phyloP scores from a whole-genome alignment of 2,113 vertebrate species.

The Macrotis lagotis region DNA sequence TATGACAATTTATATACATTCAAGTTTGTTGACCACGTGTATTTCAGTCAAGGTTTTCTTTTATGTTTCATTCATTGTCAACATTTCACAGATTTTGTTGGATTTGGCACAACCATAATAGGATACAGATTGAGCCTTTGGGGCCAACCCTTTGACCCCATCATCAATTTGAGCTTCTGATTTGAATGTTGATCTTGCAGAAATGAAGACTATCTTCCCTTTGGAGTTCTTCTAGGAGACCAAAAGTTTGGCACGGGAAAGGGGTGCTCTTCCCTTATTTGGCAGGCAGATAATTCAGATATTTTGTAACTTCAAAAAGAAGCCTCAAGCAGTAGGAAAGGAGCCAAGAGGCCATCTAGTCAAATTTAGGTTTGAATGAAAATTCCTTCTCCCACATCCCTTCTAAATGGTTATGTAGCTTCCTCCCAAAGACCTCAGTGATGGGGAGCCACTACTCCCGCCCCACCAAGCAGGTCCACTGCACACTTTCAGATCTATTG shows the following conservation, averaged over 20 bases:
- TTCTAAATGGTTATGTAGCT: background rate
- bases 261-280: slow-evolving; percentile 21
- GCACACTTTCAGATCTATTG: background rate
- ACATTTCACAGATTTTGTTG: background rate
- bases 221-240: slow-evolving; percentile 28
- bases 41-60: background rate
- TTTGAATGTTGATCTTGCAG: slow-evolving; percentile 39
- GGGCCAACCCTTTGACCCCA: background rate
- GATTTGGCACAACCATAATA: slow-evolving; percentile 35
- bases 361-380: background rate
- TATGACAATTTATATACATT: background rate
- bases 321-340: background rate
- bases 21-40: background rate
- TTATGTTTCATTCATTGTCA: background rate
- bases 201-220: slow-evolving; percentile 32
- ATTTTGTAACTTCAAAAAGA: background rate
- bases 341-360: background rate
- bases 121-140: slow-evolving; percentile 23
- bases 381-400: background rate
- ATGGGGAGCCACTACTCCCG: background rate
- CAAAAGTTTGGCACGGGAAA: slow-evolving; percentile 52
- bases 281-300: background rate
- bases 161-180: slow-evolving; percentile 45
- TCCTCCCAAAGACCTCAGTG: background rate
- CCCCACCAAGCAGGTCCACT: background rate